Evolutionary conservation across 2,113 vertebrate genomes (phyloP), one percentile per base, ranked within the genome.

Genomic region (Ageneiosus marmoratus): DNA sequence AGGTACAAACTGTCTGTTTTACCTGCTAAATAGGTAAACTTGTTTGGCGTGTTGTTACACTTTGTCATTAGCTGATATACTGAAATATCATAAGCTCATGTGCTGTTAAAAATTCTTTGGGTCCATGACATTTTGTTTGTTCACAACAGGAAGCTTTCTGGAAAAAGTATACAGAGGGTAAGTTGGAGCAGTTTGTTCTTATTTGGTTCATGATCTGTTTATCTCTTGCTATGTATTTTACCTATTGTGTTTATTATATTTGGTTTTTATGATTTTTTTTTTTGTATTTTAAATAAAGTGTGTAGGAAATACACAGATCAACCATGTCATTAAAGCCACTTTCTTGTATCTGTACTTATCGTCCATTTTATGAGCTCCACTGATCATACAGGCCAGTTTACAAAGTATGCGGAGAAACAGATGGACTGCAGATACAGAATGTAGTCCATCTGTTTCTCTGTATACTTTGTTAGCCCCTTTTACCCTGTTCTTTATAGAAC

Each of bases 91-190:
- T 37, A 0, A 60, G 4, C 58, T 60, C 24, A 27, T 76, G 29
- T 76, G 27, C 63, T 60, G 41, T 27, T 79, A 11, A 1, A 1
- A 46, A 51, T 67, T 56, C 2, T 78, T 76, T 16, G 10, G 29
- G 51, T 27, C 44, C 80, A 62, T 12, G 53, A 69, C 22, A 67
- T n/a, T n/a, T 81, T 80, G 13, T 87, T 81, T 91, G 91, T 83
- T 78, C 13, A 60, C 12, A 70, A 63, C 67, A 99, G 98, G 91
- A 92, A 55, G 37, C 1, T 0, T 99, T 99, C 91, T 99, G 97
- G 97, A 95, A 93, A 75, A 51, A 91, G 7, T 99, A 99, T 87
- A 94, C 83, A 6, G 37, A 87, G 1, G 37, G 86, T 87, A 77
- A 83, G 86, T 70, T 13, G 29, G 10, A 13, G 11, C 18, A 5